phyloP scores from a whole-genome alignment of 2,888 invertebrate species.

The Ischnura elegans region DNA sequence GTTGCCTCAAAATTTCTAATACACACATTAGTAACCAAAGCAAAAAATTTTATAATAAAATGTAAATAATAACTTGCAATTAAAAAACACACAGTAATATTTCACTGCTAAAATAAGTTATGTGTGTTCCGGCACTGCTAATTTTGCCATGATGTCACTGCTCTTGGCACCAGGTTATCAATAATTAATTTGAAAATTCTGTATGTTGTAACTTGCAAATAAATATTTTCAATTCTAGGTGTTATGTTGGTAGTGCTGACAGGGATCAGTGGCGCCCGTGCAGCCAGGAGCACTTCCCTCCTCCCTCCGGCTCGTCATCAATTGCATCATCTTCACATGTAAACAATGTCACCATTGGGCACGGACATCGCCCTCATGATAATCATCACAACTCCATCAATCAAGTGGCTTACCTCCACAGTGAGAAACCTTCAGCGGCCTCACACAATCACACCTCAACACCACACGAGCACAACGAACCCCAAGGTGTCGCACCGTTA shows the following conservation, averaged over 20 bases:
- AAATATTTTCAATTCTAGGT: conserved; percentile 80
- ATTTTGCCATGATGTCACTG: too few relatives aligned
- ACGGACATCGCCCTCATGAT: not conserved
- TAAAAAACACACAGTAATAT: too few relatives aligned
- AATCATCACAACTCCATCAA: not conserved
- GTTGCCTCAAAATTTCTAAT: too few relatives aligned
- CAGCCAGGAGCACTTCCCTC: conserved; percentile 89
- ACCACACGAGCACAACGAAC: not conserved
- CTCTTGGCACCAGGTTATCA: too few relatives aligned
- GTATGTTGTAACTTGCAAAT: not conserved
- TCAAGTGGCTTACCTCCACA: conserved; percentile 41
- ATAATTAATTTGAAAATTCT: not conserved
- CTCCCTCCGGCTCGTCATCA: conserved; percentile 74
- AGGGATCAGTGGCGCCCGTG: conserved; percentile 92
- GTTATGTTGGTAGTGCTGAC: conserved; percentile 88
- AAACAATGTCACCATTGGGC: not conserved
- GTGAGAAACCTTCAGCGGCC: not conserved
- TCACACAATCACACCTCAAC: conserved; percentile 16
- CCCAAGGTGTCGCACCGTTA: not conserved
- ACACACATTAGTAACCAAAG: too few relatives aligned
- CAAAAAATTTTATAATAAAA: too few relatives aligned
- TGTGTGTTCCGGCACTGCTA: too few relatives aligned
- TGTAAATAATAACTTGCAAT: too few relatives aligned
- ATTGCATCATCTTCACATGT: not conserved
- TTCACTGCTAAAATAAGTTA: too few relatives aligned